These are phyloP conservation scores for Malurus cyaneus DNA, from an alignment of 2,113 vertebrate genomes.

Conservation along the genomic window DNA sequence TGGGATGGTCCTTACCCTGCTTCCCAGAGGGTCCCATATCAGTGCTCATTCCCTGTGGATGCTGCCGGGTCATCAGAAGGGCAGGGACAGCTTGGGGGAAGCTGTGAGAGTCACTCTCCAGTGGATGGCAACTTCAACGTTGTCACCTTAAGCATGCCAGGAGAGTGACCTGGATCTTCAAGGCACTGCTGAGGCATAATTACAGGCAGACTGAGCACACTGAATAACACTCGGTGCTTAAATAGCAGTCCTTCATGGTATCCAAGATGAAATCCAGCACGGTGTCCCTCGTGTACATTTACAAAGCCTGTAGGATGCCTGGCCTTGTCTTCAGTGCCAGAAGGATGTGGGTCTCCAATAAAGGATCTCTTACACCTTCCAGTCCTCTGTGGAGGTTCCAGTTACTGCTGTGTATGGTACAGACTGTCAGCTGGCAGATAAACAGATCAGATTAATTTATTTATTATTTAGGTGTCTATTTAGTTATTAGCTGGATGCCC, in stretches of 20 bases:
- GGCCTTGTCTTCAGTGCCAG: background rate
- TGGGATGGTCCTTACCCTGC: rapidly evolving
- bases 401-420: background rate
- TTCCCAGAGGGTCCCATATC: background rate
- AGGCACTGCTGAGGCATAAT: background rate
- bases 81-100: background rate
- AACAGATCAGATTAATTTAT: background rate
- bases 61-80: background rate
- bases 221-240: background rate
- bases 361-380: background rate
- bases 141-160: too few species aligned
- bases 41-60: background rate
- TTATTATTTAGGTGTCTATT: background rate
- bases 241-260: background rate
- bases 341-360: background rate
- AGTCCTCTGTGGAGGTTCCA: background rate
- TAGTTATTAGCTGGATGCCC: background rate
- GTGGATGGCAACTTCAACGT: background rate
- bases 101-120: background rate
- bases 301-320: rapidly evolving
- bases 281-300: rapidly evolving
- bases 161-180: background rate
- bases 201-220: background rate
- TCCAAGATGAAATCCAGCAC: background rate
- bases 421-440: background rate